Evolutionary conservation across 2,888 invertebrate species (phyloP).

Genomic region (Limenitis camilla): DNA sequence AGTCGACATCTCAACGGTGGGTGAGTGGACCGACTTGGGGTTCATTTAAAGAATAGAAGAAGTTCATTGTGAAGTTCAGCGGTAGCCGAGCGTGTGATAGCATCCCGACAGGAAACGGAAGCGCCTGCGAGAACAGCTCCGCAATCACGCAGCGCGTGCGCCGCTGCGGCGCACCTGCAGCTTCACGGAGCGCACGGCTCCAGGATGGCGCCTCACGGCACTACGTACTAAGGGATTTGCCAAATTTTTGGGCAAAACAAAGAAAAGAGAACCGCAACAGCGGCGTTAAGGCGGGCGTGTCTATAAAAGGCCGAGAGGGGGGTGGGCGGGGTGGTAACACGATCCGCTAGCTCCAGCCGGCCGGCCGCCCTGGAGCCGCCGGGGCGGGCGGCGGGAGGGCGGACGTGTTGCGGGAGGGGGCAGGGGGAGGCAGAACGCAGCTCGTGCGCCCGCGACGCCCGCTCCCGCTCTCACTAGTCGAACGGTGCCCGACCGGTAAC

Average conservation of each 20-base stretch:
- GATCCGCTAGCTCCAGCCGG: conserved; percentile 72
- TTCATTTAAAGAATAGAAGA: conserved; percentile 49
- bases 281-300: conserved; percentile 62
- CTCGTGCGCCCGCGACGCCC: conserved; percentile 53
- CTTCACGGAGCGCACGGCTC: conserved; percentile 1
- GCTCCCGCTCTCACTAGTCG: conserved; percentile 73
- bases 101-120: too few species aligned
- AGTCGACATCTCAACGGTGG: conserved; percentile 17
- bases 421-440: conserved; percentile 31
- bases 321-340: conserved; percentile 74
- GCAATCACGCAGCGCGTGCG: conserved; percentile 48
- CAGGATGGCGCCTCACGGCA: conserved; percentile 10
- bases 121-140: conserved; percentile 53
- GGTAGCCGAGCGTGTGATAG: conserved; percentile 32
- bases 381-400: conserved; percentile 27
- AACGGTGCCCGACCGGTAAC: conserved; percentile 75
- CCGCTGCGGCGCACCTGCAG: conserved; percentile 24
- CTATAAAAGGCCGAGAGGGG: conserved; percentile 74
- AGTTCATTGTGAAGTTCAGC: conserved; percentile 70
- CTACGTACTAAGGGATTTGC: conserved; percentile 49
- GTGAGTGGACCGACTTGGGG: conserved; percentile 31
- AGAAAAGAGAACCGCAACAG: conserved; percentile 62
- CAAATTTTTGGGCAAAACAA: conserved; percentile 71
- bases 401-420: conserved; percentile 23
- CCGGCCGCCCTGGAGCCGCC: conserved; percentile 64